Base-by-base conservation (phyloP, 92 coral and sea anemone genomes). In the Ricordea florida region DNA sequence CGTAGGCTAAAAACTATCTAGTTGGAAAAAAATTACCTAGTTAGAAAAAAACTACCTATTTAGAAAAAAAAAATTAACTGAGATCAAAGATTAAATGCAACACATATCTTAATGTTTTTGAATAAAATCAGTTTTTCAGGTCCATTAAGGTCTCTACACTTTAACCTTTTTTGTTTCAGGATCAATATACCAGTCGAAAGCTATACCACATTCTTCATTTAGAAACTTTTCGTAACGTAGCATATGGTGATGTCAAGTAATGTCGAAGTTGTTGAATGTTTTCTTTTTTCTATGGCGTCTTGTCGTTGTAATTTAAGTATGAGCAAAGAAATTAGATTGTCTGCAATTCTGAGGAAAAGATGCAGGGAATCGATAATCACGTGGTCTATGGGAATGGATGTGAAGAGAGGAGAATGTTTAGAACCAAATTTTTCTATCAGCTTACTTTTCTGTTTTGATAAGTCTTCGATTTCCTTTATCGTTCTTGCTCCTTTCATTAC, bases 241-340 rank as follows among this genome's bases (percentile, higher is more conserved):
- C 84, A 64, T 37, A 16, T 77, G 76, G 24, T 26, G 26, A 23
- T 65, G 59, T 15, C 41, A 49, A n/a, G 76, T 33, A 24, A 37
- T 21, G 13, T 65, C 65, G 18, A 77, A 66, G 16, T 45, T 38
- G 23, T 66, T 65, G 66, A 50, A 21, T 53, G 51, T 34, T 77
- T 77, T 58, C 51, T 77, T 53, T 77, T 77, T 32, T 77, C 84
- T 6, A 77, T 77, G 1, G 77, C 13, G 46, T 77, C 84, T 66
- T 25, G 66, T 26, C 66, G 56, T n/a, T 38, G 66, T 28, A 77
- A 66, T 38, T 77, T 66, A 22, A 76, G 35, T n/a, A 77, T 66
- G 2, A 77, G 84, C 0, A 77, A 36, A 34, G 55, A 48, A 29
- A 77, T 77, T 15, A 77, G 29, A 66, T 77, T 77, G 35, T 77